These are phyloP conservation scores for Tineola bisselliella DNA, from an alignment of 2,888 invertebrate species.

Conservation along the genomic window DNA sequence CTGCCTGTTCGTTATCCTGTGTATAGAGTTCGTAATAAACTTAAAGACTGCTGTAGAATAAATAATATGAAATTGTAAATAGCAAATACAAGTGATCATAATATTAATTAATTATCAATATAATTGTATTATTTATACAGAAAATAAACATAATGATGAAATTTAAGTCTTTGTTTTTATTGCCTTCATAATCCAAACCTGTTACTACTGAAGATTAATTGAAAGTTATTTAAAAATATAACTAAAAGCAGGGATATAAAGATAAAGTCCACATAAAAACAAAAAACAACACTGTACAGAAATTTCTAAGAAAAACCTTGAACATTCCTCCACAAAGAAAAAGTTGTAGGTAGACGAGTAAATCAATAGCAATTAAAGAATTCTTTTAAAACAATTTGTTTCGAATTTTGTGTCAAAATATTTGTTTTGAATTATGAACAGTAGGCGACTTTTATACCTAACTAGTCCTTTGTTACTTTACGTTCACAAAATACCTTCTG, in stretches of 20 bases:
- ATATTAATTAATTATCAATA: constrained; percentile 58
- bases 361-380: not conserved
- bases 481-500: not conserved
- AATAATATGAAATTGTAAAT: constrained; percentile 57
- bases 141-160: constrained; percentile 42
- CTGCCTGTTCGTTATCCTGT: constrained; percentile 66
- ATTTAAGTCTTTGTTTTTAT: not conserved
- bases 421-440: not conserved
- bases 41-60: constrained; percentile 70
- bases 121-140: constrained; percentile 66
- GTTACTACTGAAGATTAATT: too few species aligned
- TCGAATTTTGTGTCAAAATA: too few species aligned
- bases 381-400: not conserved
- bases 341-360: not conserved
- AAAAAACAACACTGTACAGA: not conserved
- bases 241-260: too few species aligned
- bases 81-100: constrained; percentile 62
- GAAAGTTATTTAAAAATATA: too few species aligned
- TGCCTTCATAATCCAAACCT: not conserved
- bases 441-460: not conserved
- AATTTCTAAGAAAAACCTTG: not conserved
- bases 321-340: not conserved
- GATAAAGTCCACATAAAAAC: too few species aligned
- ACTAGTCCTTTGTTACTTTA: not conserved
- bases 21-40: constrained; percentile 61